Conservation (phyloP, 2,113 vertebrate genomes). For the Pluvialis apricaria region DNA sequence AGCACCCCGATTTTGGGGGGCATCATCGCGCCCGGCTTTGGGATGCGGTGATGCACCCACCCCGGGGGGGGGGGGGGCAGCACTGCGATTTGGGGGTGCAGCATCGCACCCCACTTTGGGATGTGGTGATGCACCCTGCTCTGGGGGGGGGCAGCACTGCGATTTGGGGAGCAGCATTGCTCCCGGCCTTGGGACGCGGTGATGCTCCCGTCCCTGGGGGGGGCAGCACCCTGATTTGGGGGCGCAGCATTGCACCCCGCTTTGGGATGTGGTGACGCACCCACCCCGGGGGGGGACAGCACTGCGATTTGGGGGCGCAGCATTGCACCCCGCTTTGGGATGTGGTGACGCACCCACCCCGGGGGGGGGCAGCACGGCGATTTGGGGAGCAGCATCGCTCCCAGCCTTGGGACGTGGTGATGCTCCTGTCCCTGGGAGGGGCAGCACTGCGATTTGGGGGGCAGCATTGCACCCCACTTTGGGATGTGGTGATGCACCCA, state of each 20-base stretch:
- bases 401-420: no score
- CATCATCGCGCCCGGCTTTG: no score
- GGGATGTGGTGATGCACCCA: no score
- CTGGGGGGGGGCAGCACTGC: no score
- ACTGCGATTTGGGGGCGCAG: background rate
- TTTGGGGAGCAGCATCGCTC: no score
- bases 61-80: rapidly evolving
- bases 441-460: background rate
- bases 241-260: background rate
- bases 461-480: no score
- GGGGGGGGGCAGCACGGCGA: no score
- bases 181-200: no score
- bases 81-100: background rate
- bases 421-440: background rate
- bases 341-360: no score
- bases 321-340: no score
- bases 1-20: background rate
- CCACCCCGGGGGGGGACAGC: background rate
- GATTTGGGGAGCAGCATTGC: background rate
- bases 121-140: background rate
- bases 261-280: background rate
- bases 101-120: no score
- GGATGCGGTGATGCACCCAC: no score
- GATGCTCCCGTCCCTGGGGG: background rate
- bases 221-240: background rate